phyloP scores from a whole-genome alignment of 2,113 vertebrate genomes.

The Macroglossus sobrinus region DNA sequence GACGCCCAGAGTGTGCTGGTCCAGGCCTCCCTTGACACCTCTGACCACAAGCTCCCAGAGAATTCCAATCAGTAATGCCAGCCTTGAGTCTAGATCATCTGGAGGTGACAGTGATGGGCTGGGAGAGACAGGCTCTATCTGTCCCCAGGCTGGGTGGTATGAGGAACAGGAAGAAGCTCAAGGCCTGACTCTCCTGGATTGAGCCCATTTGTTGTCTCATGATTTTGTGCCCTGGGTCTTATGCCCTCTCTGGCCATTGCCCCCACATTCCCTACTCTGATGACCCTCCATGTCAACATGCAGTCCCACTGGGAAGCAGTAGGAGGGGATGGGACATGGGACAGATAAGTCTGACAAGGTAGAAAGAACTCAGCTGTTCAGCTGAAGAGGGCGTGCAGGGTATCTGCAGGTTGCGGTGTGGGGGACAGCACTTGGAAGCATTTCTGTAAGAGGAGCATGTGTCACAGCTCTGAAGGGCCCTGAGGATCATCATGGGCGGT shows the following conservation, averaged over 20 bases:
- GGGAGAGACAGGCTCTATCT: neutral
- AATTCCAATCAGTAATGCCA: neutral
- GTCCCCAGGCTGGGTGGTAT: neutral
- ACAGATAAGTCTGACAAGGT: neutral
- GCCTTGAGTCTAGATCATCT: neutral
- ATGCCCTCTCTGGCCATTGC: neutral
- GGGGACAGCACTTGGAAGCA: neutral
- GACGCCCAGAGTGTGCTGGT: neutral
- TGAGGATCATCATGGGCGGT: too few species aligned
- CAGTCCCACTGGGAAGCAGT: neutral
- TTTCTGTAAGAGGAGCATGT: neutral
- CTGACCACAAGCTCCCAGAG: rapidly evolving
- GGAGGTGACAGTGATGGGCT: neutral
- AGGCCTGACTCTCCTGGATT: neutral
- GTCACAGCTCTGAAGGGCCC: neutral
- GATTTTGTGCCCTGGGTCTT: neutral
- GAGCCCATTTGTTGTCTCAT: rapidly evolving
- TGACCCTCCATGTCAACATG: neutral
- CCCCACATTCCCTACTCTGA: neutral
- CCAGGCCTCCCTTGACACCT: neutral
- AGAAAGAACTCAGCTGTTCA: neutral
- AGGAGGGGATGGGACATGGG: neutral
- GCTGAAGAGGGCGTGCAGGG: neutral
- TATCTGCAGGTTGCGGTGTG: neutral
- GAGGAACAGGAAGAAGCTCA: neutral